These are phyloP conservation scores for Anguilla anguilla DNA, from an alignment of 2,797 vertebrate genomes.

Conservation along the genomic window DNA sequence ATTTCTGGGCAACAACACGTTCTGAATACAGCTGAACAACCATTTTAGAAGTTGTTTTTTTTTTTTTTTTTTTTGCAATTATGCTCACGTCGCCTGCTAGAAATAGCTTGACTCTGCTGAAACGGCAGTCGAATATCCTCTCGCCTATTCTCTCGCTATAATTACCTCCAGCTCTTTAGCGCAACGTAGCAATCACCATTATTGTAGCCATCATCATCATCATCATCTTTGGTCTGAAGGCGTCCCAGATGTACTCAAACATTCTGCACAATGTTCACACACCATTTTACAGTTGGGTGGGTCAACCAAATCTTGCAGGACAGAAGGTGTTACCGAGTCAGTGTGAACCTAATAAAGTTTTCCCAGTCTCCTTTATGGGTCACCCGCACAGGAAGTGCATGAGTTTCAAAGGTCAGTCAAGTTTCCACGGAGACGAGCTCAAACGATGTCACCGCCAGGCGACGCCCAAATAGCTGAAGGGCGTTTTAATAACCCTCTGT, in stretches of 20 bases:
- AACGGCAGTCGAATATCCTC: neutral
- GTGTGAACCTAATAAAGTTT: neutral
- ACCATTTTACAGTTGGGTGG: neutral
- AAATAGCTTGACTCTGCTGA: slow-evolving; percentile 16
- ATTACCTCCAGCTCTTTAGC: slow-evolving; percentile 10
- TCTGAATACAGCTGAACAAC: neutral
- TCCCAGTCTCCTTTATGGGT: neutral
- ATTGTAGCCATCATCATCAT: slow-evolving; percentile 18
- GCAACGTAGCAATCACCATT: slow-evolving; percentile 16
- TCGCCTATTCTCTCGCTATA: neutral
- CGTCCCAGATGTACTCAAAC: neutral
- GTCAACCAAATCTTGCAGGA: neutral
- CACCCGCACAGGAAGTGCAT: neutral
- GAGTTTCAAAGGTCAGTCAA: neutral
- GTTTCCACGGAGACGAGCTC: neutral
- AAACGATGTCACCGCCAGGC: neutral
- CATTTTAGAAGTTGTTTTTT: neutral
- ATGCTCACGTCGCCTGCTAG: neutral
- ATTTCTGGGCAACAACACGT: neutral
- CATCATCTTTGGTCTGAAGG: neutral
- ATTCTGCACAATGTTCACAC: neutral
- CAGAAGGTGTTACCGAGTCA: neutral
- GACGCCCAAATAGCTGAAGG: neutral
- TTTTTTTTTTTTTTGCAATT: neutral
- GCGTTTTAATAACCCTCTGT: neutral